Percentiles rank a stretch among this genome's conserved stretches.
These are phyloP conservation scores for Edolisoma coerulescens DNA, from an alignment of 2,113 vertebrate genomes.

Conservation along the genomic window DNA sequence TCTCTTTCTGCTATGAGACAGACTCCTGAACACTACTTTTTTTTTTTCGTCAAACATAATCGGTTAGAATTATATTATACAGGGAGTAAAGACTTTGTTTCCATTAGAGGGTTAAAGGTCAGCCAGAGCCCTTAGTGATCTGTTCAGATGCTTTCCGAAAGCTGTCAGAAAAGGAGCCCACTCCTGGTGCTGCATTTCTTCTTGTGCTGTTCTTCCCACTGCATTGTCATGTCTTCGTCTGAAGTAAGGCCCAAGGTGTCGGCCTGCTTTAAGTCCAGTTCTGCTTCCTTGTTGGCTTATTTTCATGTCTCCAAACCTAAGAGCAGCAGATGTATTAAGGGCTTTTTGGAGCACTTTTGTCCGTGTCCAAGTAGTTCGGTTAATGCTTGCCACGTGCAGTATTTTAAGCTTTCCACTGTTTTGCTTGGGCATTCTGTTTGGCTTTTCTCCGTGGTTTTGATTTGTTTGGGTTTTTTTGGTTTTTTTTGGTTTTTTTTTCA, in stretches of 20 bases:
- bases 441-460: background rate
- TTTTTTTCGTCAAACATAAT: no score
- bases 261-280: background rate
- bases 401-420: background rate
- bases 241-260: background rate
- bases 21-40: background rate
- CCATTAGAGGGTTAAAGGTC: background rate
- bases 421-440: background rate
- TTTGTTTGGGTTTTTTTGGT: background rate
- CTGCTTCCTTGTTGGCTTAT: background rate
- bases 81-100: background rate
- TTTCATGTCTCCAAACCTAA: background rate
- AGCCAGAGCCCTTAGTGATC: background rate
- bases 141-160: background rate
- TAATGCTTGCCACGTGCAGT: background rate
- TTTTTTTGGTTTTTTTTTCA: background rate
- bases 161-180: background rate
- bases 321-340: background rate
- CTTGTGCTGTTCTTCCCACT: background rate
- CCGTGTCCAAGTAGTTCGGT: background rate
- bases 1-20: accelerated
- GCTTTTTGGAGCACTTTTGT: background rate
- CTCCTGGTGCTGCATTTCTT: background rate
- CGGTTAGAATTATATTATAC: background rate
- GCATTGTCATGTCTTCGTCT: background rate